Base-by-base conservation (phyloP, 2,113 vertebrate genomes). In the Delphinus delphis region DNA sequence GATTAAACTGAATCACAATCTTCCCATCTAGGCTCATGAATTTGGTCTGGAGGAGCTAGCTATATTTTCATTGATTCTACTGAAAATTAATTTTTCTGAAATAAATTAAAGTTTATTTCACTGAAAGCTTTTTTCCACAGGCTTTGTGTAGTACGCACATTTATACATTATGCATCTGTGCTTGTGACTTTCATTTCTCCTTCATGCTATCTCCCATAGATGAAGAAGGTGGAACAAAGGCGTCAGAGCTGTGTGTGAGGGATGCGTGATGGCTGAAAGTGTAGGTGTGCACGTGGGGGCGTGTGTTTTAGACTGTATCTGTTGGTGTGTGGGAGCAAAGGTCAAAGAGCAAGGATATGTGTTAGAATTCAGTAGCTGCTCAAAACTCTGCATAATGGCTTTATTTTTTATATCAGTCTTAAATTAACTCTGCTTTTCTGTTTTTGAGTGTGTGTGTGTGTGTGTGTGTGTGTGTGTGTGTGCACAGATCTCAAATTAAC, bases 111-210 rank as follows among this genome's bases (percentile, higher is more conserved):
- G 15, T 85, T 83, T 88, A 60, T 70, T 88, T 94, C 63, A 77
- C 38, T 6, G 25, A 80, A 88, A 73, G 31, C 44, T 85, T 53
- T 88, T 23, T 9, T 15, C 94, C 76, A 76, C 15, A 70, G 84
- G 58, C 28, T 93, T 77, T 93, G 84, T 47, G 9, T 88, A 26
- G 28, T 79, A 23, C 33, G 74, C 88, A 77, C 14, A 38, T 55
- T 88, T 60, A 47, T 11, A 26, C 28, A 23, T 50, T 10, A 28
- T 28, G 8, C 65, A 86, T 74, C 87, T 93, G 85, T 18, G 60
- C 62, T 76, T 14, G 23, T 93, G 91, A 95, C 71, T 96, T 97
- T 97, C 92, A 95, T 97, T 98, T 97, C 92, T 96, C 58, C 96
- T 95, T 96, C 86, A 62, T 0, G 18, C 79, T 82, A 47, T 91